Evolutionary conservation across 2,113 vertebrate genomes (phyloP), one percentile per base, ranked within the genome.

Genomic region (Phainopepla nitens): DNA sequence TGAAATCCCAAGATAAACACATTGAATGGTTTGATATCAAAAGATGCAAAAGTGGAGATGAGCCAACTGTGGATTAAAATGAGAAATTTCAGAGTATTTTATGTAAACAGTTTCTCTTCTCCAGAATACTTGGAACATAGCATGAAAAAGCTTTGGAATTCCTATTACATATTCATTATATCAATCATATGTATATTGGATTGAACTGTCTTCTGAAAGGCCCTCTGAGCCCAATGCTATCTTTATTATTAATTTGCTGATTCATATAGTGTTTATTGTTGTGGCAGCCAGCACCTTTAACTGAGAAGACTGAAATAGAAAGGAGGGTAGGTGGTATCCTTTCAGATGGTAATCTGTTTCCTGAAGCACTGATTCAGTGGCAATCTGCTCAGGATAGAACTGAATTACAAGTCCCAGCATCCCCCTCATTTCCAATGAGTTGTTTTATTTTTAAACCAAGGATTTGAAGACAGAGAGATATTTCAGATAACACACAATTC

Each of bases 361-460:
- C 83, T 94, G 62, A 82, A 93, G 94, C 58, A 36, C 76, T 64
- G 33, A 84, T 73, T 79, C 68, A 88, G 77, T 95, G 96, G 83
- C 93, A 96, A 53, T 71, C 68, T 96, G 86, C 90, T 92, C 90
- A 94, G 90, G 51, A 79, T 2, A 68, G 33, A 89, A 83, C 36
- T 66, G 71, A 96, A 94, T 97, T 95, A 93, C 33, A 86, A 29
- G 36, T 97, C 93, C 75, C 90, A 86, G 68, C 70, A 91, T 36
- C 54, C 13, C 36, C 82, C 73, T 90, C 36, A 27, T 70, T 93
- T 91, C n/a, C 65, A 90, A 50, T 36, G 47, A 85, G 44, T 87
- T 90, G 58, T 88, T 96, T 94, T 87, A 89, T 91, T 82, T 91
- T 93, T 81, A 96, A 94, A 88, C 36, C 39, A 73, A 62, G 65